Base-by-base conservation (phyloP, 2,797 vertebrate species). In the Moxostoma hubbsi region DNA sequence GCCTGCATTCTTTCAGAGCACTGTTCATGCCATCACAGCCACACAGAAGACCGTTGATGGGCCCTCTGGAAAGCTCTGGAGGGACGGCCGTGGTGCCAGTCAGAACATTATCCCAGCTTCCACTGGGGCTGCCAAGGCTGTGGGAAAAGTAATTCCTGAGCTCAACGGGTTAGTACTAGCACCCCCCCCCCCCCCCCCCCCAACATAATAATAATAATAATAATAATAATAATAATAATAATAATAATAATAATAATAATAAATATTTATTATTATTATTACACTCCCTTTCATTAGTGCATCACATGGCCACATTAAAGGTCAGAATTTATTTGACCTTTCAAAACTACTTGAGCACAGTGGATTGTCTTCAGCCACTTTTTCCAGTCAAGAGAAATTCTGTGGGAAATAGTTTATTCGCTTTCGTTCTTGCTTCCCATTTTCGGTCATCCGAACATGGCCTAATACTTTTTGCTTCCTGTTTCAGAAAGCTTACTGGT, bases 41-140 rank as follows among this genome's bases (percentile, higher is more conserved):
- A 99, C 98, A 77, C 98, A 99, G 91, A 99, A 99, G 94, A 98
- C 97, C 0, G 97, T 99, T 87, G 98, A 99, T 0, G 97, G 97
- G 2, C 98, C 98, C 58, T 98, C 96, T 1, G 97, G 97, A 0
- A 99, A 99, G 80, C 85, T 97, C 90, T 99, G 97, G 97, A 91
- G 97, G 65, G 97, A 99, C 54, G 97, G 97, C 50, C 95, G 96
- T 75, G 97, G 97, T 10, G 97, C 97, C 74, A 93, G 93, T 86
- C 97, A 98, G 93, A 98, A 99, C 92, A 99, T 99, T 89, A 99
- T 98, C 90, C 98, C 97, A 5, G 97, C 97, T 1, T 98, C 97
- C 18, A 99, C 98, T 53, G 98, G 98, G 0, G 97, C 97, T 7
- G 97, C 98, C 81, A 99, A 99, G 87, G 97, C 97, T 82, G 97